phyloP scores from a whole-genome alignment of 2,113 vertebrate species.

The Lanius collurio region DNA sequence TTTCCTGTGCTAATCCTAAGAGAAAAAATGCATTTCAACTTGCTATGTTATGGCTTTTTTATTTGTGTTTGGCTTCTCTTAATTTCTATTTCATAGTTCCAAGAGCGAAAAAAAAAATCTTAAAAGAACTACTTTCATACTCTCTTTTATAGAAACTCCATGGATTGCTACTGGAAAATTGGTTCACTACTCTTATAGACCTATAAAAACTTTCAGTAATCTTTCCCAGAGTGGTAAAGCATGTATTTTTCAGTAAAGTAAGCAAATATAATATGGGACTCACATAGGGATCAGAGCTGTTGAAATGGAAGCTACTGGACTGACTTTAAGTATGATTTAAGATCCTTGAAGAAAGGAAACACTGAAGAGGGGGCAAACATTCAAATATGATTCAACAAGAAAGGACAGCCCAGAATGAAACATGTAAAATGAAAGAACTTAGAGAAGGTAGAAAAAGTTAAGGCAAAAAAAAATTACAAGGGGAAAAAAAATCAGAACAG shows the following conservation, averaged over 20 bases:
- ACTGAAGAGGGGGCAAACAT: neutral
- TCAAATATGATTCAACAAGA: neutral
- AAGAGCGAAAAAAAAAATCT: neutral
- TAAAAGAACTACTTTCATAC: neutral
- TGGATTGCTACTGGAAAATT: slow-evolving; percentile 3
- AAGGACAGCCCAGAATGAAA: neutral
- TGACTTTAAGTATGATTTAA: neutral
- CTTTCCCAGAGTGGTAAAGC: neutral
- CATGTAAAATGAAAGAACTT: neutral
- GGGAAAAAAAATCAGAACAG: neutral
- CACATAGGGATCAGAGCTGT: neutral
- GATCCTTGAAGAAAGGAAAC: neutral
- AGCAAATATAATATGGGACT: neutral
- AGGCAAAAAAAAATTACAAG: neutral
- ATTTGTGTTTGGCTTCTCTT: neutral
- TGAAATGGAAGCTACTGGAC: neutral
- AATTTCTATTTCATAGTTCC: neutral
- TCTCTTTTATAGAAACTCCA: neutral
- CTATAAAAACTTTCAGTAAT: neutral
- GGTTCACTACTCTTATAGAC: neutral
- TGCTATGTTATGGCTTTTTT: neutral
- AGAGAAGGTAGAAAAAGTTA: neutral
- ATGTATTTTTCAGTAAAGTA: neutral
- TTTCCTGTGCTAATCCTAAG: neutral
- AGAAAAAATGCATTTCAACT: neutral